These are phyloP conservation scores for Rhea americana DNA, from an alignment of 2,113 vertebrate species.

Conservation along the genomic window DNA sequence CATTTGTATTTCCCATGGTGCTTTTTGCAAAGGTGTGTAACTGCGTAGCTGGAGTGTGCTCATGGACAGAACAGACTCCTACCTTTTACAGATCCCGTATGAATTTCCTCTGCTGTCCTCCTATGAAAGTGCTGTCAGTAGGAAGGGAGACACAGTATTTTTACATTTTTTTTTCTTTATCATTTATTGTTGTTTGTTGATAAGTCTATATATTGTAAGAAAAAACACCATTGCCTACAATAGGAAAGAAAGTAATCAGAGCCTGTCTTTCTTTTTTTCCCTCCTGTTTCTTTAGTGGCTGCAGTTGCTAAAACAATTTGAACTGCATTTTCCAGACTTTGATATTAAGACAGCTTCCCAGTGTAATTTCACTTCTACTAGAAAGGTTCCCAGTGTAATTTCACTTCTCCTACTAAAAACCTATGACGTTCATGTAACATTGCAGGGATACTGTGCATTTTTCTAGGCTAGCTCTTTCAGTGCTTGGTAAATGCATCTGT, in stretches of 20 bases:
- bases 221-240: background rate
- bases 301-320: background rate
- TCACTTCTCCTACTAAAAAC: background rate
- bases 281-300: background rate
- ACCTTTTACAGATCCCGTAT: background rate
- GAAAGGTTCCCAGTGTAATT: background rate
- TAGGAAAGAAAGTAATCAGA: background rate
- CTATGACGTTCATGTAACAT: background rate
- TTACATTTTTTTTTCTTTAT: background rate
- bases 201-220: background rate
- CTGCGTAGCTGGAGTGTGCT: accelerated
- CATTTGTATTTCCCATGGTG: accelerated
- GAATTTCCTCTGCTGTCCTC: background rate
- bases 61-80: background rate
- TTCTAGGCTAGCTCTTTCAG: background rate
- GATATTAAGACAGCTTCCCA: background rate
- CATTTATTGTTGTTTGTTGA: background rate
- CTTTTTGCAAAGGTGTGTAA: accelerated
- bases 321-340: background rate
- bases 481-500: background rate
- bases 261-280: background rate
- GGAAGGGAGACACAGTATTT: background rate
- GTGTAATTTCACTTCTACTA: background rate
- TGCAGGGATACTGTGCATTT: background rate
- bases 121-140: background rate